phyloP scores from a whole-genome alignment of 2,888 invertebrate genomes.

The Dromius quadrimaculatus region DNA sequence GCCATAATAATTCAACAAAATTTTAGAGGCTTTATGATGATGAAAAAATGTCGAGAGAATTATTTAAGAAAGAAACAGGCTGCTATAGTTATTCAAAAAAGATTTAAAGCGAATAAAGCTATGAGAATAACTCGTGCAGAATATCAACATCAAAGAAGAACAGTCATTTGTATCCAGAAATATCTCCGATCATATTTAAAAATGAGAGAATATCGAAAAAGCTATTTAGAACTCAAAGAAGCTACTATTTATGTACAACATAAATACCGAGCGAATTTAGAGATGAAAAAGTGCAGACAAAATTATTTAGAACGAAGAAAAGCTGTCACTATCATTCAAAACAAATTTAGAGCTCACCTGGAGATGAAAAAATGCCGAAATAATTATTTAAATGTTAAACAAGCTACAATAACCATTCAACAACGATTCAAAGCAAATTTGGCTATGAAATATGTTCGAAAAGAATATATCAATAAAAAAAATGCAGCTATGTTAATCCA shows the following conservation, averaged over 20 bases:
- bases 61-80: slow-evolving; percentile 63
- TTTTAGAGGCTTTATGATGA: slow-evolving; percentile 64
- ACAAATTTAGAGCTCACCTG: slow-evolving; percentile 47
- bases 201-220: slow-evolving; percentile 62
- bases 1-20: slow-evolving; percentile 65
- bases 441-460: slow-evolving; percentile 62
- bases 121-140: slow-evolving; percentile 58
- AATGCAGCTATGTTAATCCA: slow-evolving; percentile 60
- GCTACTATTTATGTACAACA: slow-evolving; percentile 62
- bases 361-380: slow-evolving; percentile 59
- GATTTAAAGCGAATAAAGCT: slow-evolving; percentile 60
- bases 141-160: slow-evolving; percentile 10
- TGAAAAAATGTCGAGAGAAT: slow-evolving; percentile 60
- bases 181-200: slow-evolving; percentile 62
- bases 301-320: slow-evolving; percentile 43
- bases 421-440: slow-evolving; percentile 64
- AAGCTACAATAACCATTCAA: slow-evolving; percentile 65
- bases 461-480: slow-evolving; percentile 54
- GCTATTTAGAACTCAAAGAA: slow-evolving; percentile 42
- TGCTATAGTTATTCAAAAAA: slow-evolving; percentile 61
- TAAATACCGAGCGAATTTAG: slow-evolving; percentile 63
- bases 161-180: slow-evolving; percentile 60
- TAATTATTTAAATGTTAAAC: slow-evolving; percentile 3
- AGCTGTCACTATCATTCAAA: slow-evolving; percentile 60
- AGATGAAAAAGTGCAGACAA: slow-evolving; percentile 60